A percentile compares a stretch with the other conserved stretches of the same genome.
These are phyloP conservation scores for Ornithoptera alexandrae DNA, from an alignment of 2,888 invertebrate species.

Conservation along the genomic window DNA sequence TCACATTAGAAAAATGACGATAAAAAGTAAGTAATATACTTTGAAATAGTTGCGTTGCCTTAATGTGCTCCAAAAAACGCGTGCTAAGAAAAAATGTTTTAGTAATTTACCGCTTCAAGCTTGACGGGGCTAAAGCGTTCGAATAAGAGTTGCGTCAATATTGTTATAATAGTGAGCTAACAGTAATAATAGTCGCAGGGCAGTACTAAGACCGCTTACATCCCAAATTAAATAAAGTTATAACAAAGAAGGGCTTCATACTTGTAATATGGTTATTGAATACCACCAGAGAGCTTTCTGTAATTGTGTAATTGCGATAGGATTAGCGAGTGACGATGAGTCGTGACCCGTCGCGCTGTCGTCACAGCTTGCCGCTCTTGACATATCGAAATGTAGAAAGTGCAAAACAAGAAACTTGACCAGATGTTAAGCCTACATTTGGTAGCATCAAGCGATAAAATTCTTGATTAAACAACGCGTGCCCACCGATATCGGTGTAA, in stretches of 20 bases:
- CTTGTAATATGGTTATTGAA: background rate
- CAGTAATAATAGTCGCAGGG: conserved; percentile 34
- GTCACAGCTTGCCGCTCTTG: conserved; percentile 63
- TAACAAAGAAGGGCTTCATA: conserved; percentile 6
- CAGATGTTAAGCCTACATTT: conserved; percentile 28
- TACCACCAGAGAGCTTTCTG: conserved; percentile 36
- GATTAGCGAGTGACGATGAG: conserved; percentile 47
- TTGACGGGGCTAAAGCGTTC: conserved; percentile 52
- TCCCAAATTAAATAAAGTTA: conserved; percentile 10
- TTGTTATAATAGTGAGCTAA: conserved; percentile 28
- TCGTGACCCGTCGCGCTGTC: conserved; percentile 51
- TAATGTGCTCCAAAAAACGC: conserved; percentile 36
- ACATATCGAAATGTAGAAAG: conserved; percentile 72
- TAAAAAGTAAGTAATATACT: background rate
- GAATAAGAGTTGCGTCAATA: conserved; percentile 43
- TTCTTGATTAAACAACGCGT: background rate
- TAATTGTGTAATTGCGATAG: conserved; percentile 48
- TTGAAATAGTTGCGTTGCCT: background rate
- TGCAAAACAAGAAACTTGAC: conserved; percentile 46
- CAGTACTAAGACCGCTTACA: conserved; percentile 20
- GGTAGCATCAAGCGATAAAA: background rate
- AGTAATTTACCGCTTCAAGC: conserved; percentile 58
- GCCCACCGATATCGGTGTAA: background rate
- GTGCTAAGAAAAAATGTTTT: conserved; percentile 51
- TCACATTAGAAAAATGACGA: background rate